Conservation (phyloP, 37 sponge, comb jelly and placozoan species). For the Mnemiopsis leidyi region DNA sequence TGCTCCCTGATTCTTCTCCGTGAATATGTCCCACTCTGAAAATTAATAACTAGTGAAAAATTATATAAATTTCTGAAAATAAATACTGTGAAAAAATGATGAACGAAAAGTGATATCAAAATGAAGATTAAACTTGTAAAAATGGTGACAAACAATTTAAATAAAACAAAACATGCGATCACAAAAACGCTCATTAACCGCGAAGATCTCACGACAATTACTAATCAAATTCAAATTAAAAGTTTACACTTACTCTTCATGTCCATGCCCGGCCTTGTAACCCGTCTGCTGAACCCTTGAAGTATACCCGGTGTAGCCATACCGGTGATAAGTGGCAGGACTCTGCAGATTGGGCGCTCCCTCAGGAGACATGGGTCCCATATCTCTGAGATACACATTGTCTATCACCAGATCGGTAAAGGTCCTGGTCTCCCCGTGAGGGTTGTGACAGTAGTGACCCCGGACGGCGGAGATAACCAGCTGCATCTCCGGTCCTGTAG, state of each 20-base stretch:
- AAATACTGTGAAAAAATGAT: no score
- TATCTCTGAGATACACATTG: background rate
- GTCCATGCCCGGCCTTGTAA: background rate
- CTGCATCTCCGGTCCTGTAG: background rate
- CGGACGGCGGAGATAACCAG: background rate
- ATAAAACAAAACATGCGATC: no score
- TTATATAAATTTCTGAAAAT: no score
- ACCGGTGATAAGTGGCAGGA: background rate
- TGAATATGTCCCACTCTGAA: background rate
- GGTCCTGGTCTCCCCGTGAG: background rate
- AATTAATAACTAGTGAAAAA: background rate
- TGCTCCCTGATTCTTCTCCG: background rate
- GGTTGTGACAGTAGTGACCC: background rate
- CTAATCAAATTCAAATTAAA: background rate
- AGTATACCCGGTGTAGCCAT: conserved; percentile 18
- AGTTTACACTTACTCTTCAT: background rate
- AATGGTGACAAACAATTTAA: no score
- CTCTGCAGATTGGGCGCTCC: background rate
- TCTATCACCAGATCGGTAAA: conserved; percentile 8
- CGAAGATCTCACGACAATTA: background rate
- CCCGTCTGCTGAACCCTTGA: background rate
- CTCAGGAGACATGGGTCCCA: conserved; percentile 17
- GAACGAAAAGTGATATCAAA: background rate
- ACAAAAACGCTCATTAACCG: no score
- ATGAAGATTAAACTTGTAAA: background rate